Percentiles rank a stretch among this genome's conserved stretches.
Conservation (phyloP, 2,797 vertebrate species). For the Columba guinea region DNA sequence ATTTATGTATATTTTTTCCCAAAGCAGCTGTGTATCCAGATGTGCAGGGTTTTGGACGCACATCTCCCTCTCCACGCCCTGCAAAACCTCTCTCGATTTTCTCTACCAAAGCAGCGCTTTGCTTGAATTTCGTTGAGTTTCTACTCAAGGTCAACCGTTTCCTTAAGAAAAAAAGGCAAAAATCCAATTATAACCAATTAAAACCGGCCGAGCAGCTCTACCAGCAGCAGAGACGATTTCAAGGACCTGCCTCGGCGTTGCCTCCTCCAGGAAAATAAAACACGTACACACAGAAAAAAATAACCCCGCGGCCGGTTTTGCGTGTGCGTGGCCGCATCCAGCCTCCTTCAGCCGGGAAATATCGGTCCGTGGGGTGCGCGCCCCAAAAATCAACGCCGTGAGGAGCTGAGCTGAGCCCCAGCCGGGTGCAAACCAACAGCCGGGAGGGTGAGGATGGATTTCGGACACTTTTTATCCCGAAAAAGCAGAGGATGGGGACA, state of each 20-base stretch:
- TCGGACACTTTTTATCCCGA: neutral
- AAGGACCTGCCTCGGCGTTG: neutral
- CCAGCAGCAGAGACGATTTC: neutral
- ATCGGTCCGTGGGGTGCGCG: too few relatives aligned
- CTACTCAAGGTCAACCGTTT: neutral
- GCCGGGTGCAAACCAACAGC: neutral
- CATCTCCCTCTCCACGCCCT: neutral
- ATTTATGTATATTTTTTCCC: too few relatives aligned
- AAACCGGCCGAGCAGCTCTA: neutral
- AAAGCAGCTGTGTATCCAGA: neutral
- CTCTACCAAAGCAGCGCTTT: neutral
- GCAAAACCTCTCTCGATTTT: neutral
- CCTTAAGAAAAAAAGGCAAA: neutral
- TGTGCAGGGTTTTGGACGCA: neutral
- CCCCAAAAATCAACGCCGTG: neutral
- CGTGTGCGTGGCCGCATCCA: neutral
- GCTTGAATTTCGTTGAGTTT: neutral
- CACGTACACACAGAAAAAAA: fast-evolving
- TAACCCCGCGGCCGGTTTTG: neutral
- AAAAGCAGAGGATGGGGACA: neutral
- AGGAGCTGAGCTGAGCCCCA: neutral
- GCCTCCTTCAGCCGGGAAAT: neutral
- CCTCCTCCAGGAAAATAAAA: neutral
- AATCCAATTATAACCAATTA: neutral
- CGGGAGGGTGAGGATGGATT: neutral